Percentiles rank a stretch among this genome's conserved stretches.
Conservation (phyloP, 2,888 invertebrate genomes). For the Chrysolina haemoptera region DNA sequence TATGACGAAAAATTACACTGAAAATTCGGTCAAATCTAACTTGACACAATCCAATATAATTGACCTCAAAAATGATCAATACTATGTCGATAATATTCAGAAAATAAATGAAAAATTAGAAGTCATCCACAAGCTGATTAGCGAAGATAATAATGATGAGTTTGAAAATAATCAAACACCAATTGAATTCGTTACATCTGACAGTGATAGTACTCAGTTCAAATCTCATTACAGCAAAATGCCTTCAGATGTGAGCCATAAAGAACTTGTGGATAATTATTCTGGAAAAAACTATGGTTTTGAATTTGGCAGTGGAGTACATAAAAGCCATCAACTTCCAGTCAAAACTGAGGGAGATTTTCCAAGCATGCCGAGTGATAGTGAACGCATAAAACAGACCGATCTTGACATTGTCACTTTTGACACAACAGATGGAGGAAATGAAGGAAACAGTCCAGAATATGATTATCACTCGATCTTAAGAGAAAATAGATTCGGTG, state of each 20-base stretch:
- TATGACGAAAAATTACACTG: neutral
- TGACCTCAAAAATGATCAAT: neutral
- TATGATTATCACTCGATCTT: slow-evolving; percentile 47
- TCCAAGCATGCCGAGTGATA: neutral
- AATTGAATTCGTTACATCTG: neutral
- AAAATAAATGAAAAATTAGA: slow-evolving; percentile 33
- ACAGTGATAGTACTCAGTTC: neutral
- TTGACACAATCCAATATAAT: neutral
- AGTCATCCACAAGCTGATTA: slow-evolving; percentile 26
- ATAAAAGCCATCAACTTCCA: neutral
- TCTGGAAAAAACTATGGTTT: neutral
- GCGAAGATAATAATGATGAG: slow-evolving; percentile 23
- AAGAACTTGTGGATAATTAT: neutral
- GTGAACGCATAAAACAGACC: neutral
- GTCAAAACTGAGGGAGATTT: neutral
- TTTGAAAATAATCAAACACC: neutral
- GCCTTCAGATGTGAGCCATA: no score
- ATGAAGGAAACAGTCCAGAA: slow-evolving; percentile 1
- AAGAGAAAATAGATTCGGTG: slow-evolving; percentile 56
- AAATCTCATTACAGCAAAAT: no score
- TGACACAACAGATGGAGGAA: neutral
- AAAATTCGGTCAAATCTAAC: neutral
- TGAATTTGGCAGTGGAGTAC: neutral
- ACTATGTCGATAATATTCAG: neutral
- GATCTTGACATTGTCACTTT: neutral